phyloP scores from a whole-genome alignment of 2,113 vertebrate genomes.

The Nyctibius bracteatus region DNA sequence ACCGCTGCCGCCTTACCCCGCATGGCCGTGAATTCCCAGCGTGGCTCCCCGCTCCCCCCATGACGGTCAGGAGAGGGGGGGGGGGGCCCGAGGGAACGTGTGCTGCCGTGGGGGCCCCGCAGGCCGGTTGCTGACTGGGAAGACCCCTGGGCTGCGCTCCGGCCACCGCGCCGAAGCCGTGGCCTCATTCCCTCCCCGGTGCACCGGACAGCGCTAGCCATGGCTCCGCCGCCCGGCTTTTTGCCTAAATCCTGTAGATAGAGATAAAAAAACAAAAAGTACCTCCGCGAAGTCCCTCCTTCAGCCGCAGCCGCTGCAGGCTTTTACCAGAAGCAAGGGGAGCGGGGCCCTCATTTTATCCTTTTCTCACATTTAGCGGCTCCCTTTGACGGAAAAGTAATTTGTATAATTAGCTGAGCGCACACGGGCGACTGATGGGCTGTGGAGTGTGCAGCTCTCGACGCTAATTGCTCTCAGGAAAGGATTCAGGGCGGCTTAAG shows the following conservation, averaged over 20 bases:
- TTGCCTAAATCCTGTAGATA: not conserved
- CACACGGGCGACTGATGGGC: slow-evolving; percentile 42
- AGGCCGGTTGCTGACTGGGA: not conserved
- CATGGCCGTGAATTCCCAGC: not conserved
- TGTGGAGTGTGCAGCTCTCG: slow-evolving; percentile 41
- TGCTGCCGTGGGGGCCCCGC: not conserved
- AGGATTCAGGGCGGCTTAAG: slow-evolving; percentile 40
- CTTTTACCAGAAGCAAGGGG: not conserved
- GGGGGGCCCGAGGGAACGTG: not conserved
- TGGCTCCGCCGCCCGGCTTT: not conserved
- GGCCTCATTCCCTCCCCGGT: not conserved
- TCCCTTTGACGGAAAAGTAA: slow-evolving; percentile 60
- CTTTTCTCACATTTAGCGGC: slow-evolving; percentile 49
- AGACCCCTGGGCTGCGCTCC: too few relatives aligned
- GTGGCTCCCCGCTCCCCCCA: too few relatives aligned
- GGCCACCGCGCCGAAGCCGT: too few relatives aligned
- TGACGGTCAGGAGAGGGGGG: too few relatives aligned
- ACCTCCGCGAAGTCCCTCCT: not conserved
- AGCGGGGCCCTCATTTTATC: not conserved
- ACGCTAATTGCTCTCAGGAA: slow-evolving; percentile 65
- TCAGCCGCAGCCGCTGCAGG: not conserved
- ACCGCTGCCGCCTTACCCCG: not conserved
- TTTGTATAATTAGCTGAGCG: slow-evolving; percentile 71
- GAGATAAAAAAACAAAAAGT: not conserved
- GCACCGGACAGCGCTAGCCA: not conserved